Base-by-base conservation (phyloP, 1,140 invertebrate species). In the Anadara kagoshimensis region DNA sequence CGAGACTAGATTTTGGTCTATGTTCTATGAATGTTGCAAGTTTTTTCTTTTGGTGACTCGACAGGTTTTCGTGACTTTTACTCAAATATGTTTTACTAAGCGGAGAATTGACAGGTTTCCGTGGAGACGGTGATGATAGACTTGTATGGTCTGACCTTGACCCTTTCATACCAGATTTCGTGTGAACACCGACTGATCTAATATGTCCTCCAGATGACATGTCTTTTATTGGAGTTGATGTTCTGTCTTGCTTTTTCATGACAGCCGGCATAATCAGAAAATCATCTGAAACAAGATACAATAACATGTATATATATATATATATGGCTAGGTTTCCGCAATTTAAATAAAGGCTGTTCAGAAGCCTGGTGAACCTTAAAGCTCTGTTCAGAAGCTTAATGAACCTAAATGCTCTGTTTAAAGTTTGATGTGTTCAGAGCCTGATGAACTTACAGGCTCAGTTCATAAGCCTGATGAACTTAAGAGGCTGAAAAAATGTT, bases 21-120 rank as follows among this genome's bases (percentile, higher is more conserved):
- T 77, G 68, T 36, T 78, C 70, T 29, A 73, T 62, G 36, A 58
- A 75, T 0, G 76, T 54, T 1, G 75, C 59, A n/a, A 77, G 71
- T 61, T 83, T 85, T 65, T 78, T 83, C 57, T 80, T 81, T 44
- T 83, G 82, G 36, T 77, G 73, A 66, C 81, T 83, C 4, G 81
- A 80, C 12, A 89, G 79, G 66, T 85, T 89, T 57, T 89, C 87
- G 61, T 89, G 87, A 70, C 87, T 89, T 78, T 87, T 88, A 67
- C 87, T 89, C n/a, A 89, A 73, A 43, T 84, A 88, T 12, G 80
- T 77, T 41, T 75, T 77, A 43, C 78, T 71, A 1, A 80, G 62
- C 41, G 80, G 80, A 12, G 81, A 68, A 22, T 62, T 58, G 14
- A 72, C 22, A 47, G 70, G 64, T n/a, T 79, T 75, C 12, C 70